Percentiles rank a stretch among this genome's conserved stretches.
Evolutionary conservation across 2,888 invertebrate species (phyloP).

Genomic region (Teleiodes luculella): DNA sequence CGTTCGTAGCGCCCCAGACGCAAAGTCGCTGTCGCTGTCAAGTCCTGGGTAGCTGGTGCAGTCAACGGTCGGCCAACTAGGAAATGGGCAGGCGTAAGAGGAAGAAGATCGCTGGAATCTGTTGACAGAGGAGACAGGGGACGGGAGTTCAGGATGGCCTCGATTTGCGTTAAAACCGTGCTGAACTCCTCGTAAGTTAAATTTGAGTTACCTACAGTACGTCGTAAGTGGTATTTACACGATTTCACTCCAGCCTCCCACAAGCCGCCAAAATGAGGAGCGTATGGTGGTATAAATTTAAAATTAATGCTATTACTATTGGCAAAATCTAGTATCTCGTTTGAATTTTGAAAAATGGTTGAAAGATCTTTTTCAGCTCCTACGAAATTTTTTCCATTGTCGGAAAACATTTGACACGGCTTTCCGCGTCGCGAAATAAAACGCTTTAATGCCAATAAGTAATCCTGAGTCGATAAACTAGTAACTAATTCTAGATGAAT

Average conservation of each 20-base stretch:
- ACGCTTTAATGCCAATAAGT: conserved; percentile 6
- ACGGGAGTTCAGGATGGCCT: conserved; percentile 22
- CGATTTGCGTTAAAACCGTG: conserved; percentile 19
- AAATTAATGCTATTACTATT: background rate
- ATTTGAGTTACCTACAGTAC: conserved; percentile 17
- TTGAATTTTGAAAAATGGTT: conserved; percentile 2
- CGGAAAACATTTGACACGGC: conserved; percentile 1
- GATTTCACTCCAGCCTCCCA: conserved; percentile 20
- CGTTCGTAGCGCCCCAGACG: background rate
- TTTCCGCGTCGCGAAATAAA: conserved; percentile 10
- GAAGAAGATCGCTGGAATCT: conserved; percentile 20
- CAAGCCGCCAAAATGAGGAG: conserved; percentile 24
- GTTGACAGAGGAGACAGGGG: conserved; percentile 20
- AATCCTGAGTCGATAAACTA: conserved; percentile 2
- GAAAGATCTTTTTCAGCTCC: conserved; percentile 9
- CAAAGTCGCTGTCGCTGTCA: background rate
- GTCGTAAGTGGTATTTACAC: conserved; percentile 16
- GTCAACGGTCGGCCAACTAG: conserved; percentile 23
- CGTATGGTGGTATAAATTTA: background rate
- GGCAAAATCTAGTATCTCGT: background rate
- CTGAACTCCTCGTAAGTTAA: conserved; percentile 24
- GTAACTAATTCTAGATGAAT: conserved; percentile 6
- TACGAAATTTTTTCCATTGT: conserved; percentile 8
- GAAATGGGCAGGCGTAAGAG: conserved; percentile 35
- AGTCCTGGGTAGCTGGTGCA: conserved; percentile 19